A percentile compares a stretch with the other conserved stretches of the same genome.
Conservation (phyloP, 2,888 invertebrate species). For the Caenorhabditis parvicauda region DNA sequence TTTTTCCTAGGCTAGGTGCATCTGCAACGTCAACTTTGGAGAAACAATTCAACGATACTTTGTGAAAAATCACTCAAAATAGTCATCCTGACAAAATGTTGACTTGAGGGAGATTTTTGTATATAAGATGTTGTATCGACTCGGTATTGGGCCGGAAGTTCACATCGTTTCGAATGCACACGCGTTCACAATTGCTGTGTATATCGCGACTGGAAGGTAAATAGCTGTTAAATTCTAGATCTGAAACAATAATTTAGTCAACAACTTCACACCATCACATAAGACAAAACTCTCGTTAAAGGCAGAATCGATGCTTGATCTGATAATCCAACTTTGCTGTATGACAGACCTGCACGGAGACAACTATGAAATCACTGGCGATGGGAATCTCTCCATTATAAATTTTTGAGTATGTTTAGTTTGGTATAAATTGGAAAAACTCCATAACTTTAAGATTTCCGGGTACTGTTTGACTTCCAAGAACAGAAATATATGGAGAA, state of each 20-base stretch:
- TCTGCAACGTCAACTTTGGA: slow-evolving; percentile 1
- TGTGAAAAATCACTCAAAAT: slow-evolving; percentile 1
- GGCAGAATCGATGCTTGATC: not conserved
- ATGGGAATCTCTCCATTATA: slow-evolving; percentile 2
- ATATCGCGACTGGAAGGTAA: slow-evolving; percentile 3
- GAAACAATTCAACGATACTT: slow-evolving; percentile 2
- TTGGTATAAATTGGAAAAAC: slow-evolving; percentile 2
- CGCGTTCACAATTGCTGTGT: not conserved
- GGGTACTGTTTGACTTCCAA: not conserved
- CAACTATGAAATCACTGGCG: not conserved
- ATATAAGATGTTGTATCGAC: not conserved
- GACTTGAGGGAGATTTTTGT: slow-evolving; percentile 1
- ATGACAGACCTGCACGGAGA: slow-evolving; percentile 1
- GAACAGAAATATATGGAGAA: not conserved
- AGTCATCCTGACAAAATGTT: slow-evolving; percentile 2
- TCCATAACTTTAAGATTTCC: slow-evolving; percentile 5
- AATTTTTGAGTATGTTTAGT: slow-evolving; percentile 4
- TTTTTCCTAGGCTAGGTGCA: slow-evolving; percentile 3
- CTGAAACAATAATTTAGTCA: slow-evolving; percentile 4
- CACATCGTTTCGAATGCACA: not conserved
- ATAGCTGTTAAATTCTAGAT: slow-evolving; percentile 1
- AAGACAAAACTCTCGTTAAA: not conserved
- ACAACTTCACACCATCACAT: no score
- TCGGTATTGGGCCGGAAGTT: not conserved
- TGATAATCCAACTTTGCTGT: not conserved